These are phyloP conservation scores for Drosophila cracens DNA, from an alignment of 2,888 invertebrate species.

Conservation along the genomic window DNA sequence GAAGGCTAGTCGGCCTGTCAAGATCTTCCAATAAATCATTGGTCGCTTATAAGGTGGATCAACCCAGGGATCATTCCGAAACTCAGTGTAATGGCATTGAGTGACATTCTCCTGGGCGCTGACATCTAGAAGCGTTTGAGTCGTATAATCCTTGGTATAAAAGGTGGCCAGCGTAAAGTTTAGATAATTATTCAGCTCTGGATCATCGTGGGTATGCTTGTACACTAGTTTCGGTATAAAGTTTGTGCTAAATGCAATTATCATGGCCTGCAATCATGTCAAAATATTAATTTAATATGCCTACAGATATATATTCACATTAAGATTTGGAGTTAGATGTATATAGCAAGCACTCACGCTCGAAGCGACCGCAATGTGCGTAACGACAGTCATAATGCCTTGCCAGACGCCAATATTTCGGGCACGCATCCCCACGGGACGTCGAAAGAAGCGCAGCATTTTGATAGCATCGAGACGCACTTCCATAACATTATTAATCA, in stretches of 20 bases:
- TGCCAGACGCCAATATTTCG: slow-evolving; percentile 93
- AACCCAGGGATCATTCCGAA: slow-evolving; percentile 87
- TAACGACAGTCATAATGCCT: slow-evolving; percentile 90
- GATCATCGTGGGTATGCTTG: slow-evolving; percentile 84
- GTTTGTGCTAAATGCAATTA: slow-evolving; percentile 94
- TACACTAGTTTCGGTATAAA: slow-evolving; percentile 93
- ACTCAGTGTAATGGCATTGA: slow-evolving; percentile 89
- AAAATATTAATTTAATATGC: neutral
- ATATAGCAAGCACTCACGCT: slow-evolving; percentile 87
- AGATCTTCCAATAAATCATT: slow-evolving; percentile 90
- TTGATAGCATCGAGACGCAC: slow-evolving; percentile 93
- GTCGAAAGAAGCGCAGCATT: slow-evolving; percentile 89
- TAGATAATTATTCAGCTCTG: slow-evolving; percentile 88
- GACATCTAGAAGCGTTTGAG: slow-evolving; percentile 68
- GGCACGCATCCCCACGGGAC: slow-evolving; percentile 91
- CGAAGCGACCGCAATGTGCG: slow-evolving; percentile 90
- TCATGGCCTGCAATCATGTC: slow-evolving; percentile 87
- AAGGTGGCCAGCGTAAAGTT: slow-evolving; percentile 89
- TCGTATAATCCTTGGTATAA: slow-evolving; percentile 87
- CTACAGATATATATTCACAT: neutral
- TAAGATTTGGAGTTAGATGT: neutral
- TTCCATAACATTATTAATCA: slow-evolving; percentile 93
- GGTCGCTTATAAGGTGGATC: slow-evolving; percentile 87
- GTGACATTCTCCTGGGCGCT: slow-evolving; percentile 83
- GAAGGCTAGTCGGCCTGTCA: slow-evolving; percentile 90